Evolutionary conservation across 2,888 invertebrate species (phyloP), one percentile per base, ranked within the genome.

Genomic region (Agriopis marginaria): DNA sequence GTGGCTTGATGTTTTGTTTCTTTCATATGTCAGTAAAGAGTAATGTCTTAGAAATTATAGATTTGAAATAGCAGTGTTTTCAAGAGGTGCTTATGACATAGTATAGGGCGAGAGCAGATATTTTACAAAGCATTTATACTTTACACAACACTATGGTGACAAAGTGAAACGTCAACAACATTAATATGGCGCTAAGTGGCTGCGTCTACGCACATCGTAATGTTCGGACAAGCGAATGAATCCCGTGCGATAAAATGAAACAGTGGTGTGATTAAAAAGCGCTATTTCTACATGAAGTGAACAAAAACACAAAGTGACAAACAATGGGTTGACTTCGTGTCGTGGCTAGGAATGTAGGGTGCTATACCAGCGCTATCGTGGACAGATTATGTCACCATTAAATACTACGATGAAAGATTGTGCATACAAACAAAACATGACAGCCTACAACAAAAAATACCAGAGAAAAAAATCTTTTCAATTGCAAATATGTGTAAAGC

Each of bases 321-420:
- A 89, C 92, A 92, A 93, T 93, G 93, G 93, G 93, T 93, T 83
- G 93, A 93, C 93, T 93, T 93, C 79, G 85, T 85, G 91, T 82
- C 91, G 86, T 80, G 85, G 86, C 82, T 77, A 75, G 83, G 89
- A 89, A 82, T 74, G 66, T 76, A 78, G 83, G 83, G 79, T 74
- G 74, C 79, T 77, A 78, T 77, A 75, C 72, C 76, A 73, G 74
- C 71, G 60, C 65, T 58, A 73, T 65, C 66, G 50, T 60, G 60
- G 10, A 23, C 42, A 64, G 61, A 63, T 59, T 61, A 63, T 32
- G 32, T 69, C 63, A 68, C 62, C 53, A 70, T 67, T 63, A 66
- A 61, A 65, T 60, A 45, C 56, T 70, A 66, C 55, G 40, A 68
- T 64, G 44, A 49, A 44, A 66, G 63, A 65, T 59, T 63, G 50